A percentile compares a stretch with the other conserved stretches of the same genome.
Conservation (phyloP, 2,113 vertebrate genomes). For the Strix uralensis region DNA sequence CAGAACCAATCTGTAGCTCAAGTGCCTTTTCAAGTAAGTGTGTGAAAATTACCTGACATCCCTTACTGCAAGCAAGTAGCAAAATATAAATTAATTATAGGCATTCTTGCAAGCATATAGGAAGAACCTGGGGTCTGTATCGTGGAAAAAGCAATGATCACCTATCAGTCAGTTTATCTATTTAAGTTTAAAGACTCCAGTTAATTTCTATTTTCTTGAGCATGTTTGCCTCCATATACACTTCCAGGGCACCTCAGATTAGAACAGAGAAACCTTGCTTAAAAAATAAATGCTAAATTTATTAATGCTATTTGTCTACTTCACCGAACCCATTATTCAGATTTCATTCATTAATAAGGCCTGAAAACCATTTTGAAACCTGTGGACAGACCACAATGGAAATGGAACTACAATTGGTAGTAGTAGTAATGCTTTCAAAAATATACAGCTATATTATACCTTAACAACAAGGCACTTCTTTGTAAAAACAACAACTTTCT, state of each 20-base stretch:
- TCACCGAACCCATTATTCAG: not conserved
- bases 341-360: not conserved
- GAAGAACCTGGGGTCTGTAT: not conserved
- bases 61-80: not conserved
- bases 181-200: not conserved
- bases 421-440: not conserved
- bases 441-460: not conserved
- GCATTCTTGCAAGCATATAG: not conserved
- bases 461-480: not conserved
- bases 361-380: not conserved
- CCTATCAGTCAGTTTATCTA: not conserved
- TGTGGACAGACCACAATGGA: not conserved
- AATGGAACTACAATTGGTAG: not conserved
- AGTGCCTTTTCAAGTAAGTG: not conserved
- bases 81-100: not conserved
- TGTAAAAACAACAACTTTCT: not conserved
- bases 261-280: not conserved
- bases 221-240: not conserved
- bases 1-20: not conserved
- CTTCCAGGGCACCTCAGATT: not conserved
- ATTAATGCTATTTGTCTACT: not conserved
- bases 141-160: not conserved
- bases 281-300: not conserved
- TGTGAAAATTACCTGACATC: not conserved
- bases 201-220: not conserved